Conservation (phyloP, 2,888 invertebrate genomes). For the Mallateleia sp. region DNA sequence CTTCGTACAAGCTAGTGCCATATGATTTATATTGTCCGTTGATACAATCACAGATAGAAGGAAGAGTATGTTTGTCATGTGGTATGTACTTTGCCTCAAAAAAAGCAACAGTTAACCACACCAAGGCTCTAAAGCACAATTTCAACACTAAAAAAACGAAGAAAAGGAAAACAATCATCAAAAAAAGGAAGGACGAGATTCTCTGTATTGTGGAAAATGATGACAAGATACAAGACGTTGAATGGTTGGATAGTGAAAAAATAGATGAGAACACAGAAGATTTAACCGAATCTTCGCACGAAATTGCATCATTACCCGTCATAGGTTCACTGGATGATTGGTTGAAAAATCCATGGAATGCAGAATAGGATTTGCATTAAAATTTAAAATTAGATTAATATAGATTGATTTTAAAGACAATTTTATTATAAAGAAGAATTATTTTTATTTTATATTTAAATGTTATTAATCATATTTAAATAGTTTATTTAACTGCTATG, state of each 20-base stretch:
- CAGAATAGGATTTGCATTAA: conserved; percentile 17
- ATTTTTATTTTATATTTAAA: too few species aligned
- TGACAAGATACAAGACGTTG: not conserved
- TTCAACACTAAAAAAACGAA: not conserved
- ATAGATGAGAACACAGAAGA: not conserved
- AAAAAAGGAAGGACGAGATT: conserved; percentile 10
- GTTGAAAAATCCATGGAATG: conserved; percentile 14
- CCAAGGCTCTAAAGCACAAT: not conserved
- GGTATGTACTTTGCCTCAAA: conserved; percentile 7
- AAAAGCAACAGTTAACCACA: conserved; percentile 6
- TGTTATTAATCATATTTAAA: too few species aligned
- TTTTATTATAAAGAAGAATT: too few species aligned
- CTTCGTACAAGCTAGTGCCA: not conserved
- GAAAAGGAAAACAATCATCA: not conserved
- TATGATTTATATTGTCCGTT: not conserved
- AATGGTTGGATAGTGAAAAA: conserved; percentile 6
- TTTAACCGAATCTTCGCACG: not conserved
- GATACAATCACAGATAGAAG: conserved; percentile 3
- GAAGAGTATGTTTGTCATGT: not conserved
- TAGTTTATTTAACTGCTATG: too few species aligned
- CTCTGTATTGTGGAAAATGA: conserved; percentile 19
- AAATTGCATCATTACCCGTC: conserved; percentile 5
- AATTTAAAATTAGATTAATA: conserved; percentile 19
- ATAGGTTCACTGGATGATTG: conserved; percentile 1
- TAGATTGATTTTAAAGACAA: too few species aligned